Evolutionary conservation across 2,797 vertebrate genomes (phyloP).

Genomic region (Chelon labrosus): DNA sequence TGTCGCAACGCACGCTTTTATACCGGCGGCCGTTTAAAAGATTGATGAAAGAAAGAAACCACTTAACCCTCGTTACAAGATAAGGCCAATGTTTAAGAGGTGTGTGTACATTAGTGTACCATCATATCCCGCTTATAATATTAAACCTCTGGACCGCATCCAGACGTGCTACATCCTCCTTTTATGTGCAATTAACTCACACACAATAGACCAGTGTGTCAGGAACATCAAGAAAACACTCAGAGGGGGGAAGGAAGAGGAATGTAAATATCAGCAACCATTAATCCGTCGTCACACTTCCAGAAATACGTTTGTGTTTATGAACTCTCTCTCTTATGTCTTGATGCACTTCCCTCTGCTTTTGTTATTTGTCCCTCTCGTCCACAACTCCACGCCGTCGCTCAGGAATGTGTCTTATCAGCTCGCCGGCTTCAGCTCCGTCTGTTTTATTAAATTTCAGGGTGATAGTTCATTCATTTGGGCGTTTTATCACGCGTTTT

Average conservation of each 20-base stretch:
- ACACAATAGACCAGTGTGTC: slow-evolving; percentile 13
- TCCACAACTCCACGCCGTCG: slow-evolving; percentile 6
- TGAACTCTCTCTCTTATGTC: neutral
- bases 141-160: slow-evolving; percentile 28
- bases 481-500: slow-evolving; percentile 42
- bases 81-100: slow-evolving; percentile 1
- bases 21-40: slow-evolving; percentile 3
- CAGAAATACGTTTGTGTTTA: neutral
- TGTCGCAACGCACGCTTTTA: neutral
- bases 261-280: slow-evolving; percentile 20
- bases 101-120: slow-evolving; percentile 19
- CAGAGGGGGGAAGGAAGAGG: neutral
- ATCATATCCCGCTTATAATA: slow-evolving; percentile 11
- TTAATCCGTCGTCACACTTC: slow-evolving; percentile 20
- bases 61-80: slow-evolving; percentile 28
- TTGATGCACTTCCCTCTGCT: neutral
- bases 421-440: slow-evolving; percentile 16
- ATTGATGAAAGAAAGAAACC: slow-evolving; percentile 16
- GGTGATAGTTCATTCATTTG: slow-evolving; percentile 37
- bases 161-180: slow-evolving; percentile 26
- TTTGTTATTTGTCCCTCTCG: neutral
- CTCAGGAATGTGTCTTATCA: slow-evolving; percentile 67
- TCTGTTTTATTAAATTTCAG: slow-evolving; percentile 55
- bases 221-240: slow-evolving; percentile 17
- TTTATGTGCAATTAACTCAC: slow-evolving; percentile 32